Base-by-base conservation (phyloP, 2,797 vertebrate species). In the Hydrophis major region DNA sequence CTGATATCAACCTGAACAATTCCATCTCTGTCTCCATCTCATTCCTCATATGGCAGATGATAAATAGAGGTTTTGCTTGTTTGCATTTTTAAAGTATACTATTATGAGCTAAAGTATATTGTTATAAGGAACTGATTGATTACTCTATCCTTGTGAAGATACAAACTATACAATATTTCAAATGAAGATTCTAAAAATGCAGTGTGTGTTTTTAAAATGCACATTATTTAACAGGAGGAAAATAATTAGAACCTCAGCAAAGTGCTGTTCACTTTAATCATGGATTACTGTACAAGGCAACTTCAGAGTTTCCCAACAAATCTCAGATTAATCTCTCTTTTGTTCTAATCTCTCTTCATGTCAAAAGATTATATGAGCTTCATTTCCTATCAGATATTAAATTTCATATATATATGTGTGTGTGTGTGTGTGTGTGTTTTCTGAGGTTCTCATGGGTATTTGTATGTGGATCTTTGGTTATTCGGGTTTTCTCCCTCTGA, bases 311-410 rank as follows among this genome's bases (percentile, higher is more conserved):
- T 98, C 98, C 96, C 94, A 95, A 98, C 96, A 98, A 98, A 98
- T 98, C 97, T 97, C 97, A 97, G 98, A 98, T 98, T 98, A 99
- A 98, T 99, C 97, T 98, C 97, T 97, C 97, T 96, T 97, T 98
- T 97, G 96, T 97, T 97, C 97, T 98, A 98, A 98, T 98, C 98
- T 98, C 96, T 97, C 97, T 97, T 95, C 97, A 97, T 97, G 97
- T 98, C 98, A 98, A 97, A 98, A 97, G 97, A 98, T 98, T 98
- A 98, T 97, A 95, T 98, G 97, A 96, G 96, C 97, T 97, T 98
- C 97, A 98, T 98, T 97, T 97, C 96, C 97, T 98, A 98, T 97
- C 96, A 96, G 97, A 97, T 98, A 98, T 98, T 98, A 98, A 98
- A 99, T 98, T 98, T 97, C 90, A 93, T 14, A 89, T 61, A 83